These are phyloP conservation scores for Trichogramma pretiosum DNA, from an alignment of 1,140 invertebrate genomes.

Conservation along the genomic window DNA sequence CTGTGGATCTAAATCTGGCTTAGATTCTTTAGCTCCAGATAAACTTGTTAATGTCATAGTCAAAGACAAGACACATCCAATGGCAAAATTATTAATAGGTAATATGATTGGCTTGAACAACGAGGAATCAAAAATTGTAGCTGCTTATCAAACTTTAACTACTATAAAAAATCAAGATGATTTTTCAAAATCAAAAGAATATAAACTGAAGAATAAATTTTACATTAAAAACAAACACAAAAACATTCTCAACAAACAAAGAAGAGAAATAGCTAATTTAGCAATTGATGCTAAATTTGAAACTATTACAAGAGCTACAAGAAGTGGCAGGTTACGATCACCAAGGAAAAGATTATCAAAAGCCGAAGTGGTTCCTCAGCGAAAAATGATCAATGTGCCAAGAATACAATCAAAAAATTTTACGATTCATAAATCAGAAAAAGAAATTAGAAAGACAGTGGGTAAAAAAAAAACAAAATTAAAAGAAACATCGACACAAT, in stretches of 20 bases:
- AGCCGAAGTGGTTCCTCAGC: slow-evolving; percentile 3
- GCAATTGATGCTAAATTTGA: slow-evolving; percentile 35
- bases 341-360: slow-evolving; percentile 11
- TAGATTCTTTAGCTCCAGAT: slow-evolving; percentile 33
- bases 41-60: slow-evolving; percentile 35
- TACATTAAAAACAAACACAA: slow-evolving; percentile 17
- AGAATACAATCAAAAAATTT: slow-evolving; percentile 13
- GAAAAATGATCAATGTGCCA: slow-evolving; percentile 7
- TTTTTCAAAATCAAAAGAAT: slow-evolving; percentile 12
- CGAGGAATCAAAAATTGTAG: slow-evolving; percentile 25
- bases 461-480: slow-evolving; percentile 7
- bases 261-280: slow-evolving; percentile 33
- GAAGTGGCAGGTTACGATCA: slow-evolving; percentile 25
- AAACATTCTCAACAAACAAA: slow-evolving; percentile 22
- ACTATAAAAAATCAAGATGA: slow-evolving; percentile 16
- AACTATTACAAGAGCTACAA: slow-evolving; percentile 24
- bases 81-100: slow-evolving; percentile 37
- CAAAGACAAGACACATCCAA: slow-evolving; percentile 33
- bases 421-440: too few relatives aligned
- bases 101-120: slow-evolving; percentile 35
- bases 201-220: slow-evolving; percentile 18
- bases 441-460: slow-evolving; percentile 14
- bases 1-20: slow-evolving; percentile 1
- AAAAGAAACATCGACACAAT: slow-evolving; percentile 25
- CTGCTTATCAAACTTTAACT: slow-evolving; percentile 26